A percentile compares a stretch with the other conserved stretches of the same genome.
Conservation (phyloP, 2,797 vertebrate genomes). For the Pipistrellus kuhlii region DNA sequence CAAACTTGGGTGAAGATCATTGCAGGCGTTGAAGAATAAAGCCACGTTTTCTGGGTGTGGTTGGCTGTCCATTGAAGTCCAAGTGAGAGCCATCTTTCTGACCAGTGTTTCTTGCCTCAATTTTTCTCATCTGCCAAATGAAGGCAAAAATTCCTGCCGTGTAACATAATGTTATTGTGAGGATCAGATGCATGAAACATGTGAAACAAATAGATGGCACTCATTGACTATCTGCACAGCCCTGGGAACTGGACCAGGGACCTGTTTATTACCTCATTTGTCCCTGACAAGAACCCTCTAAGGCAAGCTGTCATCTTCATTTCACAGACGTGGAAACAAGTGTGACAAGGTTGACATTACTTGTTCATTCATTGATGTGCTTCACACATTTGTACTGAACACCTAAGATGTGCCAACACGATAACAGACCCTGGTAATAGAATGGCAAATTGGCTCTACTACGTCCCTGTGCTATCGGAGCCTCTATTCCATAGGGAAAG, state of each 20-base stretch:
- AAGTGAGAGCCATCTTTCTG: neutral
- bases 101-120: neutral
- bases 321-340: constrained; percentile 3
- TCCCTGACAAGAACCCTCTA: neutral
- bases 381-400: neutral
- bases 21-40: neutral
- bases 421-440: neutral
- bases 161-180: neutral
- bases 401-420: neutral
- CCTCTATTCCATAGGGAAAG: neutral
- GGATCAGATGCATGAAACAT: neutral
- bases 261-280: neutral
- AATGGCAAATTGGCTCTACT: neutral
- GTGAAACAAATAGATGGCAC: neutral
- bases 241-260: neutral
- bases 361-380: neutral
- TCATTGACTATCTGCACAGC: neutral
- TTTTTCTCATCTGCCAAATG: neutral
- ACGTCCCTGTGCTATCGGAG: neutral
- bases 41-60: neutral
- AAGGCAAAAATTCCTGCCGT: neutral
- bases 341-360: neutral
- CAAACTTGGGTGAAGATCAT: neutral
- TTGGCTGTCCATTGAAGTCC: neutral
- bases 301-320: neutral